These are phyloP conservation scores for Venustoraphidia nigricollis DNA, from an alignment of 2,888 invertebrate genomes.

Conservation along the genomic window DNA sequence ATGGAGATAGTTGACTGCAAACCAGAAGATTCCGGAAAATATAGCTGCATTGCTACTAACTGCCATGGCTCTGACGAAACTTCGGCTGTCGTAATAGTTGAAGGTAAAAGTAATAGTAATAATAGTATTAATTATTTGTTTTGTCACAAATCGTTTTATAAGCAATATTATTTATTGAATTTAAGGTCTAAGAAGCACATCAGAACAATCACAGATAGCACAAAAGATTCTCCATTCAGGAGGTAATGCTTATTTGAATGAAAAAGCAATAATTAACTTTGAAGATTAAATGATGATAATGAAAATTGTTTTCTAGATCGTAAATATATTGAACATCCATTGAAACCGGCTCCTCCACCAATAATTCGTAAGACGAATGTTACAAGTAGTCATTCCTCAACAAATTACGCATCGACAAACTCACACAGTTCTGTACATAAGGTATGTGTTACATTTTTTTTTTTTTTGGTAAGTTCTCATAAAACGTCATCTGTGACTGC, in stretches of 20 bases:
- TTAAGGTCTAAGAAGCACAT: constrained; percentile 56
- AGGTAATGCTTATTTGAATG: constrained; percentile 26
- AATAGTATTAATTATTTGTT: neutral
- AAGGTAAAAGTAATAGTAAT: constrained; percentile 43
- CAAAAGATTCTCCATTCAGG: constrained; percentile 82
- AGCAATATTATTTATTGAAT: neutral
- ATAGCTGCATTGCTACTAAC: constrained; percentile 87
- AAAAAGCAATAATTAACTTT: constrained; percentile 10
- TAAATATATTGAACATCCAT: constrained; percentile 71
- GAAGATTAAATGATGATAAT: constrained; percentile 3
- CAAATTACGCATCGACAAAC: constrained; percentile 16
- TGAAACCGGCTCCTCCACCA: constrained; percentile 64
- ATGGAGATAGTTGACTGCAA: constrained; percentile 93
- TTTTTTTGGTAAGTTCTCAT: neutral
- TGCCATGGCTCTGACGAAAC: constrained; percentile 91
- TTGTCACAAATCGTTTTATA: neutral
- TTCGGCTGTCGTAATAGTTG: constrained; percentile 87
- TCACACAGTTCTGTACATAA: constrained; percentile 4
- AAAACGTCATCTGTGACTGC: neutral
- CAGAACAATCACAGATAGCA: constrained; percentile 69
- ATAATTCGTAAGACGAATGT: constrained; percentile 44
- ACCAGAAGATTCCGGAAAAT: constrained; percentile 91
- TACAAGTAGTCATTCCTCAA: constrained; percentile 31
- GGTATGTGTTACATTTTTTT: constrained; percentile 1
- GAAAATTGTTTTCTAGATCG: constrained; percentile 38